Base-by-base conservation (phyloP, 2,797 vertebrate genomes). In the Vipera latastei region DNA sequence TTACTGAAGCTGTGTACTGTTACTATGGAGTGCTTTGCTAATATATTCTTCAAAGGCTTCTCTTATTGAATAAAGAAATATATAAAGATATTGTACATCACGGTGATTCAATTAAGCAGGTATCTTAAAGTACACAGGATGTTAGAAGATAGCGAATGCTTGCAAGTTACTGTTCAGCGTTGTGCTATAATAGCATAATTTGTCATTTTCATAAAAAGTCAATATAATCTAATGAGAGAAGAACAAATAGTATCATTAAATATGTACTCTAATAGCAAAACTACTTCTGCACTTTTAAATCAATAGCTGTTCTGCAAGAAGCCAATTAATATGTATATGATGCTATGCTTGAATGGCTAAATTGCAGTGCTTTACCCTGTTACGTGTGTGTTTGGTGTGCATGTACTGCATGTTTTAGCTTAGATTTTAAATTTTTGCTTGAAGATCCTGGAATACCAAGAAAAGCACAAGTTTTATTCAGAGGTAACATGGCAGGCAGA, bases 31-130 rank as follows among this genome's bases (percentile, higher is more conserved):
- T 57, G 63, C 13, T 69, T 57, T 92, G 95, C 93, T 95, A 56
- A 88, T 48, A 38, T 32, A 86, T 18, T 90, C 22, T 93, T 95
- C 83, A 56, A 53, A 92, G 0, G 0, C 8, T 61, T n/a, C 59
- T 95, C 95, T 94, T 86, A 61, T 28, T 94, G 94, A 91, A 87
- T 90, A 93, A 73, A 38, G 25, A 95, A 83, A 94, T 92, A 2
- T 25, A 90, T 48, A 92, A 93, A 93, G 89, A 14, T 87, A 53
- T 86, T 87, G 90, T 90, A 93, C 89, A 95, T 92, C 93, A 83
- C 20, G 32, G 94, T 90, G 65, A 83, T 32, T 90, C 20, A 48
- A 94, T 91, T 89, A 94, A 93, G 32, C 5, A 95, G 89, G 44
- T 44, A 78, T 94, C 59, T 92, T 65, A 89, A 95, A 96, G 94